These are phyloP conservation scores for Aspidapion aeneum DNA, from an alignment of 2,888 invertebrate genomes.

Conservation along the genomic window DNA sequence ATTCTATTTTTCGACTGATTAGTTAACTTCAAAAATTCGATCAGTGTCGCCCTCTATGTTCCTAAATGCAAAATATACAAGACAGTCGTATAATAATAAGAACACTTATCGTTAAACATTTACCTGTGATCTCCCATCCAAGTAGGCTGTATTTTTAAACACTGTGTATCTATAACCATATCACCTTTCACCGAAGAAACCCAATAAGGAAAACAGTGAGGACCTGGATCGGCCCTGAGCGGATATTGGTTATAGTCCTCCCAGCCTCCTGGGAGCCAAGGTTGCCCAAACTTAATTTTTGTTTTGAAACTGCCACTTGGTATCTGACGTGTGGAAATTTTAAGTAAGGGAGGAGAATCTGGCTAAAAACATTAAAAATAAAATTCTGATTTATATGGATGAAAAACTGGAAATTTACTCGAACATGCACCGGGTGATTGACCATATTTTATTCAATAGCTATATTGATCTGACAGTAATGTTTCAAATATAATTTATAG, in stretches of 20 bases:
- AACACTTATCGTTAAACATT: too few species aligned
- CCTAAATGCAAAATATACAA: too few species aligned
- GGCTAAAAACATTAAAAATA: constrained; percentile 43
- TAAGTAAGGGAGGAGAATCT: constrained; percentile 39
- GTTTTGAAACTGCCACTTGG: constrained; percentile 52
- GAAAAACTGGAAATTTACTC: background rate
- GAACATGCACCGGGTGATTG: too few species aligned
- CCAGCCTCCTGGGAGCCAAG: constrained; percentile 60
- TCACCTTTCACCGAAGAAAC: constrained; percentile 60
- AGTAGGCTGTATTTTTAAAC: constrained; percentile 76
- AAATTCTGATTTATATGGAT: background rate
- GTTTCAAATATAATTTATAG: too few species aligned
- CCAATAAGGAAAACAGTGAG: constrained; percentile 68
- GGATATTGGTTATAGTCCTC: constrained; percentile 45
- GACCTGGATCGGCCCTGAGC: constrained; percentile 42
- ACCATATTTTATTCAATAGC: too few species aligned
- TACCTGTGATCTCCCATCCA: constrained; percentile 74
- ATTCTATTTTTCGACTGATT: too few species aligned
- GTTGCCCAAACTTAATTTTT: constrained; percentile 53
- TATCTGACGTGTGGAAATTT: constrained; percentile 43
- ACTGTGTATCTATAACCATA: constrained; percentile 60
- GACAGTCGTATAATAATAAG: too few species aligned
- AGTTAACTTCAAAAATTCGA: too few species aligned
- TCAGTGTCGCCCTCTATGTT: too few species aligned
- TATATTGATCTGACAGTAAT: too few species aligned